phyloP scores from a whole-genome alignment of 53 echinoderm and acorn worm genomes.

The Henricia sp. region DNA sequence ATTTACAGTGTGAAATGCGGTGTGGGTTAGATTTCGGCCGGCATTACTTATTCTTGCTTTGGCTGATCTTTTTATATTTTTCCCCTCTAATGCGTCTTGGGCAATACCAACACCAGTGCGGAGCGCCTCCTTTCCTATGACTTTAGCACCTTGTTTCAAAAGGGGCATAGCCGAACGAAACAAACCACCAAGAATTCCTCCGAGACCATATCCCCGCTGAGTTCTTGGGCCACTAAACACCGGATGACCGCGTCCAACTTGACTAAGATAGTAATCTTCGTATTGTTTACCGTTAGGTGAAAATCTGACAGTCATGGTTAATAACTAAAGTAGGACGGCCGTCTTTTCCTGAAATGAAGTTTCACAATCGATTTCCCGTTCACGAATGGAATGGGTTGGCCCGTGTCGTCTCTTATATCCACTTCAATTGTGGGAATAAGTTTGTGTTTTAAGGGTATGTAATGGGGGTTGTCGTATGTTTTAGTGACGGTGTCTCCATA shows the following conservation, averaged over 20 bases:
- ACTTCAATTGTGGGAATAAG: no score
- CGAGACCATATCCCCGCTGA: slow-evolving; percentile 54
- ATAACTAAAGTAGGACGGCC: slow-evolving; percentile 37
- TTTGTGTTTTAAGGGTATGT: no score
- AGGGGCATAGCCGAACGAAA: no score
- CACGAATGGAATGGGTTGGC: slow-evolving; percentile 67
- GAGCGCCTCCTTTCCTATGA: slow-evolving; percentile 53
- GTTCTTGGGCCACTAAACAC: slow-evolving; percentile 42
- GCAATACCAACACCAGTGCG: slow-evolving; percentile 59
- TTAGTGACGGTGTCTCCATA: no score
- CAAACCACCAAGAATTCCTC: no score
- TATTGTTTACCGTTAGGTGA: neutral
- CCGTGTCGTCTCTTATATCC: slow-evolving; percentile 54
- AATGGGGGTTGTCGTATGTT: no score
- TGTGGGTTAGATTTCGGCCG: no score
- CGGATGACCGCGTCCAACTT: slow-evolving; percentile 43
- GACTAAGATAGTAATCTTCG: no score
- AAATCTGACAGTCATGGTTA: neutral
- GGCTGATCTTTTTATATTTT: no score
- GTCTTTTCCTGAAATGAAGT: slow-evolving; percentile 69
- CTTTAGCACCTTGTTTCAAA: no score
- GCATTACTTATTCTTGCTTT: slow-evolving; percentile 30
- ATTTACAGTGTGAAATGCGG: slow-evolving; percentile 10
- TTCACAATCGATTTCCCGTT: slow-evolving; percentile 75
- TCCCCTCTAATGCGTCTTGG: slow-evolving; percentile 56